Percentiles rank a stretch among this genome's conserved stretches.
phyloP scores from a whole-genome alignment of 2,113 vertebrate genomes.

The Merops nubicus region DNA sequence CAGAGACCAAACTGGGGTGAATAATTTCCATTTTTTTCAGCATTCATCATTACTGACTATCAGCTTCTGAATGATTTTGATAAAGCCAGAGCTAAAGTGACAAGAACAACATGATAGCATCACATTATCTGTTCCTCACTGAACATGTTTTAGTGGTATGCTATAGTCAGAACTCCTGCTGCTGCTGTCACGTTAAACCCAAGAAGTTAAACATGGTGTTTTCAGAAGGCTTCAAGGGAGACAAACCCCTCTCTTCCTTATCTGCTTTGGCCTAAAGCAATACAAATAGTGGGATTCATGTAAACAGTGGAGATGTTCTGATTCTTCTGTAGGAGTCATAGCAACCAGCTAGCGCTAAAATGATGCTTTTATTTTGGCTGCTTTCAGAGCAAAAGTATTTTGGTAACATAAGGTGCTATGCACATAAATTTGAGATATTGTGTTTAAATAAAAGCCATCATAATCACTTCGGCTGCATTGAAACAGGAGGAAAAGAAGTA shows the following conservation, averaged over 20 bases:
- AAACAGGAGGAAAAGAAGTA: too few species aligned
- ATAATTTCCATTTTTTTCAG: not conserved
- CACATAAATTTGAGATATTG: too few species aligned
- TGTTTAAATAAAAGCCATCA: too few species aligned
- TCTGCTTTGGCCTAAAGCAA: not conserved
- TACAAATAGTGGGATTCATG: constrained; percentile 3
- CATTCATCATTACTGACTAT: not conserved
- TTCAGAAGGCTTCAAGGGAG: not conserved
- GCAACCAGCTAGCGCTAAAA: too few species aligned
- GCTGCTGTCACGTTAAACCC: not conserved
- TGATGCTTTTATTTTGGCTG: too few species aligned
- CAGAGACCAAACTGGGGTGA: not conserved
- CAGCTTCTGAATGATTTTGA: not conserved
- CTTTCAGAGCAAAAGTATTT: too few species aligned
- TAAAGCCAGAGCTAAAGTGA: not conserved
- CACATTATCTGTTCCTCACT: not conserved
- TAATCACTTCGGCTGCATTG: too few species aligned
- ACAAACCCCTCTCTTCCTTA: not conserved
- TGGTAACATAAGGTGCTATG: too few species aligned
- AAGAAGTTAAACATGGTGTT: not conserved
- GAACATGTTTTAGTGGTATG: not conserved
- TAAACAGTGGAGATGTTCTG: too few species aligned
- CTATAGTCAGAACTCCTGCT: not conserved
- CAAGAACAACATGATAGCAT: not conserved
- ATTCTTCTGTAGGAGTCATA: too few species aligned